phyloP scores from a whole-genome alignment of 2,888 invertebrate genomes.

The Pheosia gnoma region DNA sequence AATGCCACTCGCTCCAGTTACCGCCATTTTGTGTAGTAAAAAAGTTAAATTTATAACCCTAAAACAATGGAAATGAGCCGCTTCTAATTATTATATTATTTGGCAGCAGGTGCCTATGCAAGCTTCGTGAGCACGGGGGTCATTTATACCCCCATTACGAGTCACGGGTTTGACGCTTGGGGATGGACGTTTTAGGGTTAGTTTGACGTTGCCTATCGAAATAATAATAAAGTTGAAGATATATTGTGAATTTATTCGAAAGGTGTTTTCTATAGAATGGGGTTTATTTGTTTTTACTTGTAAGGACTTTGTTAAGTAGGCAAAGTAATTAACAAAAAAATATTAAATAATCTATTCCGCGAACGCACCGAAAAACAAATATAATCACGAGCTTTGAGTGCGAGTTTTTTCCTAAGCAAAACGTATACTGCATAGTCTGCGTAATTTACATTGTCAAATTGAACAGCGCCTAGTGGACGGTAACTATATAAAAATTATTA shows the following conservation, averaged over 20 bases:
- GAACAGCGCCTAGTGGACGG: too few relatives aligned
- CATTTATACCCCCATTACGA: conserved; percentile 70
- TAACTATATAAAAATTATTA: too few relatives aligned
- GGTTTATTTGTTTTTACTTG: too few relatives aligned
- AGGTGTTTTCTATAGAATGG: not conserved
- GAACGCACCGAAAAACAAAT: too few relatives aligned
- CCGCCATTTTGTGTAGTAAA: conserved; percentile 27
- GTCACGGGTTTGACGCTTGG: conserved; percentile 56
- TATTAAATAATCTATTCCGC: too few relatives aligned
- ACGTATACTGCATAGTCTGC: too few relatives aligned
- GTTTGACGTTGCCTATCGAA: conserved; percentile 16
- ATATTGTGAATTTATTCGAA: not conserved
- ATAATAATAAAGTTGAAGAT: not conserved
- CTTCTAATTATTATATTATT: conserved; percentile 64
- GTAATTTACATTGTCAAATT: too few relatives aligned
- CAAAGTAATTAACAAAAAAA: too few relatives aligned
- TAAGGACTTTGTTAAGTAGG: too few relatives aligned
- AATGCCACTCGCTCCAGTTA: conserved; percentile 37
- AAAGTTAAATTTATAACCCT: conserved; percentile 44
- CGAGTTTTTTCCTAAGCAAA: too few relatives aligned
- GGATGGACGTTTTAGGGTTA: conserved; percentile 44
- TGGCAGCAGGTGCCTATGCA: conserved; percentile 63
- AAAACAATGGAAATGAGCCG: conserved; percentile 39
- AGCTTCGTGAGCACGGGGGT: conserved; percentile 45
- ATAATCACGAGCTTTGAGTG: too few relatives aligned